Evolutionary conservation across 1,140 invertebrate genomes (phyloP).

Genomic region (Tetramorium parvispinum): DNA sequence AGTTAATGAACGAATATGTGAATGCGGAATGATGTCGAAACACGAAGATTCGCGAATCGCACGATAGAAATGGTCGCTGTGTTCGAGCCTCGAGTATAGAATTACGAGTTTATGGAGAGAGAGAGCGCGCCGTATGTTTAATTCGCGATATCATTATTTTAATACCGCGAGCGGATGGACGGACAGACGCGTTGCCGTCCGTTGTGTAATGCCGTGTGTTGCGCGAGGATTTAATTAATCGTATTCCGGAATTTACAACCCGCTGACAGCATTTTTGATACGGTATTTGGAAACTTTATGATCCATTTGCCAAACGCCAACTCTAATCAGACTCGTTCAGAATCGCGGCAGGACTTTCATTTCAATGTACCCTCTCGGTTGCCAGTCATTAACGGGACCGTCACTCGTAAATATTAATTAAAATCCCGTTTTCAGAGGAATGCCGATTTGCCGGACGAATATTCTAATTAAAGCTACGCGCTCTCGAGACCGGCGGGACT

Average conservation of each 20-base stretch:
- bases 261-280: conserved; percentile 56
- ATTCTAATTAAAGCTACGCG: conserved; percentile 51
- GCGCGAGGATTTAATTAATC: conserved; percentile 55
- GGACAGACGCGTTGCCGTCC: conserved; percentile 6
- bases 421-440: conserved; percentile 46
- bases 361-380: conserved; percentile 37
- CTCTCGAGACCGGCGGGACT: neutral
- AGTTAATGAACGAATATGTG: neutral
- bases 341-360: conserved; percentile 49
- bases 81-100: neutral
- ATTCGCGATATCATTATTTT: conserved; percentile 58
- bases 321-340: conserved; percentile 54
- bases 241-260: conserved; percentile 57
- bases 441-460: conserved; percentile 49
- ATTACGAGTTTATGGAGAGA: conserved; percentile 27
- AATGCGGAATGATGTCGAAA: conserved; percentile 8
- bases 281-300: conserved; percentile 59
- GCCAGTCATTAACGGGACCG: conserved; percentile 48
- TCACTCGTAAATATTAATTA: conserved; percentile 61
- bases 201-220: conserved; percentile 34
- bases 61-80: neutral
- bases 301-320: conserved; percentile 58
- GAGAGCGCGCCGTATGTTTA: conserved; percentile 36
- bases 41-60: conserved; percentile 9
- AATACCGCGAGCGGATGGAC: conserved; percentile 34